Conservation (phyloP, 1,140 invertebrate genomes). For the Drosophila orosa region DNA sequence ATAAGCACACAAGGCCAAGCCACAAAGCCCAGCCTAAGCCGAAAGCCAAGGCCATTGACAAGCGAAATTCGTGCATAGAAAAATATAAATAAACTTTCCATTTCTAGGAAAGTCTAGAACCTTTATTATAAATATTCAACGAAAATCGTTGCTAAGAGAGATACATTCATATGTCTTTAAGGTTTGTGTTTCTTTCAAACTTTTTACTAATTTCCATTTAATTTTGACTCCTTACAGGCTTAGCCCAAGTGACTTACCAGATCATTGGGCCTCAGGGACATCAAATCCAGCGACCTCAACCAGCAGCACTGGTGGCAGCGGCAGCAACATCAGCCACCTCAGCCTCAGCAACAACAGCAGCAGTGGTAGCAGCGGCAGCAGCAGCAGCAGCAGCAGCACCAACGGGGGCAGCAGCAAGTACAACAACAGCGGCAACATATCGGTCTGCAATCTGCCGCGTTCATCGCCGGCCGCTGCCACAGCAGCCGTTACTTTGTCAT, state of each 20-base stretch:
- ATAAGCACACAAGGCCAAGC: conserved; percentile 16
- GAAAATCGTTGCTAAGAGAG: neutral
- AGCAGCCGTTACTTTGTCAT: conserved; percentile 77
- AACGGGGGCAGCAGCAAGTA: conserved; percentile 25
- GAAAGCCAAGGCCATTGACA: neutral
- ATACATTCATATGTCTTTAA: too few species aligned
- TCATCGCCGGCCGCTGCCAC: conserved; percentile 82
- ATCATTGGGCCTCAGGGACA: conserved; percentile 83
- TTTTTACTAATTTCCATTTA: conserved; percentile 11
- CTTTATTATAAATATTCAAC: neutral
- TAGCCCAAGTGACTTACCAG: conserved; percentile 84
- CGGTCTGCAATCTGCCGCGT: conserved; percentile 80
- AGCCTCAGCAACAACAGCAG: conserved; percentile 22
- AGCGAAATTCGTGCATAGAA: neutral
- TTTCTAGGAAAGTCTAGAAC: neutral
- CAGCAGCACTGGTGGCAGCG: conserved; percentile 35
- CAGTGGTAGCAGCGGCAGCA: conserved; percentile 24
- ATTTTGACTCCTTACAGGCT: conserved; percentile 63
- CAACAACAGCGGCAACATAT: conserved; percentile 56
- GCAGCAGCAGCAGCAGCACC: conserved; percentile 15
- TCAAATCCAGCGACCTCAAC: conserved; percentile 67
- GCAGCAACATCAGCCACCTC: conserved; percentile 25
- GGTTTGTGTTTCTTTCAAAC: too few species aligned
- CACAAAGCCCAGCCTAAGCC: conserved; percentile 10
- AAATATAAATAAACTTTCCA: neutral